These are phyloP conservation scores for Patella caerulea DNA, from an alignment of 2,888 invertebrate genomes.

Conservation along the genomic window DNA sequence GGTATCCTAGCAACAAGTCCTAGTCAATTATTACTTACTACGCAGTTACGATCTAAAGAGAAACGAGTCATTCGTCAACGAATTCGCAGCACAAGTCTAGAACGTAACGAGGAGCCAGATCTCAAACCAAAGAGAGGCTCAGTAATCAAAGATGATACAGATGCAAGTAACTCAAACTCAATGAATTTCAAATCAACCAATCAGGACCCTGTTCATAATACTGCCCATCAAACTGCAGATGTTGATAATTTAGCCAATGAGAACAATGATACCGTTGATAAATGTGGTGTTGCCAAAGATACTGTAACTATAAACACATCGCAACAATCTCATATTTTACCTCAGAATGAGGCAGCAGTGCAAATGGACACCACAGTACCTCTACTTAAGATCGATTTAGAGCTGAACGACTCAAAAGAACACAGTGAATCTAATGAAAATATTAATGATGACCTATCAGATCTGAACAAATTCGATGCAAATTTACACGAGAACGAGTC, in stretches of 20 bases:
- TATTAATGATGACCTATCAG: background rate
- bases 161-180: background rate
- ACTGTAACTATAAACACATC: background rate
- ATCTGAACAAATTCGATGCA: background rate
- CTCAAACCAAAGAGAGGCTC: too few species aligned
- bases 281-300: background rate
- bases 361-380: background rate
- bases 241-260: background rate
- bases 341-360: constrained; percentile 7
- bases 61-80: background rate
- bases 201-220: background rate
- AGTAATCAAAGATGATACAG: background rate
- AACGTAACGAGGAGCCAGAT: background rate
- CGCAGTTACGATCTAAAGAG: constrained; percentile 2
- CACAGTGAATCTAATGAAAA: background rate
- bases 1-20: constrained; percentile 69
- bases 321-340: background rate
- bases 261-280: background rate
- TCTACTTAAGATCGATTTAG: constrained; percentile 5
- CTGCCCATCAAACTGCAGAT: too few species aligned
- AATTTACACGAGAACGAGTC: background rate
- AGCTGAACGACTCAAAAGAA: background rate
- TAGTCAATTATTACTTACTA: constrained; percentile 44
- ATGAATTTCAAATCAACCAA: background rate
- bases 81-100: background rate